phyloP scores from a whole-genome alignment of 1,140 invertebrate species.

The Sycobia sp. region DNA sequence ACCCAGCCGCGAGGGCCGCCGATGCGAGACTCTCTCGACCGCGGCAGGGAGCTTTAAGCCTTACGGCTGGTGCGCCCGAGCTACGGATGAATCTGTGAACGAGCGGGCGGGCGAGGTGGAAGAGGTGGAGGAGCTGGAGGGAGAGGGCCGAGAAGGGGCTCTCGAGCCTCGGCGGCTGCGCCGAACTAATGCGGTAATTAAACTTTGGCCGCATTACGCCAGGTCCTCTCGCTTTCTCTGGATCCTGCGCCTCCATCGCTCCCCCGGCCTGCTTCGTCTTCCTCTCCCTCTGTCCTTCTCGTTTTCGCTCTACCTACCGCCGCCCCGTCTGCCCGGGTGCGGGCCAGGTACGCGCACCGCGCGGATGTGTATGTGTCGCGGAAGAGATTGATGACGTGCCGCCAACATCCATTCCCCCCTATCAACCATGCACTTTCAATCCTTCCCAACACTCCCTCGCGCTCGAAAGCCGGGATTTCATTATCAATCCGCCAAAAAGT shows the following conservation, averaged over 20 bases:
- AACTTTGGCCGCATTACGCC: slow-evolving; percentile 58
- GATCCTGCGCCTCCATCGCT: slow-evolving; percentile 23
- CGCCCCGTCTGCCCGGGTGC: too few relatives aligned
- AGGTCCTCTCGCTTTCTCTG: slow-evolving; percentile 18
- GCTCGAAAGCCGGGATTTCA: slow-evolving; percentile 36
- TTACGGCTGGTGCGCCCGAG: too few relatives aligned
- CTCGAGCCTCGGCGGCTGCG: slow-evolving; percentile 26
- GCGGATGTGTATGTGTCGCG: too few relatives aligned
- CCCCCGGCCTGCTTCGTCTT: slow-evolving; percentile 31
- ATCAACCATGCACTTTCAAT: slow-evolving; percentile 1
- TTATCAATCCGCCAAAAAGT: slow-evolving; percentile 28
- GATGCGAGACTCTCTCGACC: too few relatives aligned
- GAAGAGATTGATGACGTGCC: slow-evolving; percentile 4
- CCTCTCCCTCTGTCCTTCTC: slow-evolving; percentile 19
- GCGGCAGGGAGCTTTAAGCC: too few relatives aligned
- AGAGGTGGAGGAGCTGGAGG: slow-evolving; percentile 8
- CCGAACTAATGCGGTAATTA: slow-evolving; percentile 59
- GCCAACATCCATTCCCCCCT: neutral
- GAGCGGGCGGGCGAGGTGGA: neutral
- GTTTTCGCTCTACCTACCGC: slow-evolving; percentile 15
- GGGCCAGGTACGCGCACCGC: too few relatives aligned
- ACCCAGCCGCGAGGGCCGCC: too few relatives aligned
- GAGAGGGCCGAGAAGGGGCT: slow-evolving; percentile 41
- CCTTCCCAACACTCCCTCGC: slow-evolving; percentile 27
- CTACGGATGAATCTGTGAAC: too few relatives aligned